Conservation (phyloP, 2,797 vertebrate species). For the Betta splendens region DNA sequence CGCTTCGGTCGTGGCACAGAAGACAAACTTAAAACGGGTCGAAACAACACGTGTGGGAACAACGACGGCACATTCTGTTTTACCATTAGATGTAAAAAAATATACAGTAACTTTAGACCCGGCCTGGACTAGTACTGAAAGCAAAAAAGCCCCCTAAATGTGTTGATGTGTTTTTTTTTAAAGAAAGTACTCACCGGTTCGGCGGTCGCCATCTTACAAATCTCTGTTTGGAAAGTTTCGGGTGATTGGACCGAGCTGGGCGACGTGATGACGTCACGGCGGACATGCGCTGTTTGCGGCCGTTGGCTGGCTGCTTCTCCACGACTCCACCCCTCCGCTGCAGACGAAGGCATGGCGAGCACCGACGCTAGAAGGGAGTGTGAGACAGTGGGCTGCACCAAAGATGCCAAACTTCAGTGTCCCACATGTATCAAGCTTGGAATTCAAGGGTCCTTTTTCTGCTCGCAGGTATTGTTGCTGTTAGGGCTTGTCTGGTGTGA, state of each 20-base stretch:
- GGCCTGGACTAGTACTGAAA: not conserved
- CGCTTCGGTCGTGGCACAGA: conserved; percentile 57
- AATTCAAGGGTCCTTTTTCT: conserved; percentile 97
- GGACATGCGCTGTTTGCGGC: conserved; percentile 58
- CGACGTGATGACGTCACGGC: conserved; percentile 70
- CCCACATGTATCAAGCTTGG: conserved; percentile 98
- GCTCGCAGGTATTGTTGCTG: conserved; percentile 88
- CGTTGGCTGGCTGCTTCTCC: conserved; percentile 27
- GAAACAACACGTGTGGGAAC: conserved; percentile 8
- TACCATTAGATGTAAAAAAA: accelerated
- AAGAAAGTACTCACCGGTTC: conserved; percentile 92
- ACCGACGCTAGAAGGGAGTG: conserved; percentile 90
- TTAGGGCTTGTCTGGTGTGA: not conserved
- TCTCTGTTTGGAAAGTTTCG: conserved; percentile 79
- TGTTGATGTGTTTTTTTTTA: conserved; percentile 46
- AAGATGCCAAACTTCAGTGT: conserved; percentile 97
- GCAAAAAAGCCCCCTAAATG: conserved; percentile 18
- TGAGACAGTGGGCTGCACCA: conserved; percentile 91
- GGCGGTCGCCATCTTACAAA: conserved; percentile 97
- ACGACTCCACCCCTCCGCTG: conserved; percentile 58
- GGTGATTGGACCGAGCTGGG: conserved; percentile 78
- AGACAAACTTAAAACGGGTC: conserved; percentile 33
- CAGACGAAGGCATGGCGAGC: conserved; percentile 84
- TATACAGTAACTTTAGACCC: not conserved
- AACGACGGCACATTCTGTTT: accelerated